These are phyloP conservation scores for Radopholus similis DNA, from an alignment of 1,140 invertebrate genomes.

Conservation along the genomic window DNA sequence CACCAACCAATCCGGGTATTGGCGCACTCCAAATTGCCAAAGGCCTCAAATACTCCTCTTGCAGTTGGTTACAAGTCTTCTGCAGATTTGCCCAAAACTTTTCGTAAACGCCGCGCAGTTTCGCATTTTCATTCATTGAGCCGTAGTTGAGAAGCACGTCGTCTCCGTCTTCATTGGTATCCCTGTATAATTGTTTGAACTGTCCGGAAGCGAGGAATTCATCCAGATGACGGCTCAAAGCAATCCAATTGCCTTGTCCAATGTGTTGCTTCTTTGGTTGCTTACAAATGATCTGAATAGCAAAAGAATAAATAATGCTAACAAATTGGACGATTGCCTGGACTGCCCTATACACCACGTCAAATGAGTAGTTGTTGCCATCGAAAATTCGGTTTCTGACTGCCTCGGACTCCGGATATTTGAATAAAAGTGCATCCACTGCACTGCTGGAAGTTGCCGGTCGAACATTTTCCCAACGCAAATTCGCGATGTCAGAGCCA, in stretches of 20 bases:
- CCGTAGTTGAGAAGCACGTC: background rate
- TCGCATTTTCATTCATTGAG: background rate
- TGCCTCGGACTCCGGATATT: slow-evolving; percentile 17
- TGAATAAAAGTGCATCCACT: slow-evolving; percentile 9
- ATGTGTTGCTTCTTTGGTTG: background rate
- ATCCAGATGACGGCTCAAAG: slow-evolving; percentile 15
- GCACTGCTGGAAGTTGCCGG: slow-evolving; percentile 5
- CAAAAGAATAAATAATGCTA: background rate
- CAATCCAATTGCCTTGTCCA: slow-evolving; percentile 27
- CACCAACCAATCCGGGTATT: slow-evolving; percentile 23
- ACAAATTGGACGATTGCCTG: slow-evolving; percentile 4
- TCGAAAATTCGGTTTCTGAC: slow-evolving; percentile 32
- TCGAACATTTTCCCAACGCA: slow-evolving; percentile 4
- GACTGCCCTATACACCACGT: slow-evolving; percentile 25
- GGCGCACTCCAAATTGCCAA: slow-evolving; percentile 28
- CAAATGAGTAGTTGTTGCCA: slow-evolving; percentile 32
- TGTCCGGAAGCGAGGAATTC: slow-evolving; percentile 23
- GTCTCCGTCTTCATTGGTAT: slow-evolving; percentile 1
- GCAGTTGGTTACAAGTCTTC: slow-evolving; percentile 37
- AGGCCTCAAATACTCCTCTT: slow-evolving; percentile 25
- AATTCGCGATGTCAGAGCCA: background rate
- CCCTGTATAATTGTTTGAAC: slow-evolving; percentile 32
- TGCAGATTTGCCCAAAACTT: slow-evolving; percentile 30
- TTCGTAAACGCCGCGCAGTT: slow-evolving; percentile 10
- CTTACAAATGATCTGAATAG: slow-evolving; percentile 25